phyloP scores from a whole-genome alignment of 2,797 vertebrate genomes.

The Aratinga solstitialis region DNA sequence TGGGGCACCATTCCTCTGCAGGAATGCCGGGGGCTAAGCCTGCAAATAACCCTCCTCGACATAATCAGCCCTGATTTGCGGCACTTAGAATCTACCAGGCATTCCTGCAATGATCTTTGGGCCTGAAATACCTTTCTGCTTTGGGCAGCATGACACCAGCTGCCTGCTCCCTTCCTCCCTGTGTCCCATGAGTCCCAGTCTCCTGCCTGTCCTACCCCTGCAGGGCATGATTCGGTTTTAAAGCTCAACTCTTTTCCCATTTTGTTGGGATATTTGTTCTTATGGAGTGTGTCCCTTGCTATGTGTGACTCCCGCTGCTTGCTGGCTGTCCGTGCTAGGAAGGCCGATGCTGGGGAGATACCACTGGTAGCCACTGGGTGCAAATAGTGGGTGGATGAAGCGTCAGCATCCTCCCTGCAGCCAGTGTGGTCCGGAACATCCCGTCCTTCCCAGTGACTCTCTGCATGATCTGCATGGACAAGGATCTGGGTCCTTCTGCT shows the following conservation, averaged over 20 bases:
- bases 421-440: not conserved
- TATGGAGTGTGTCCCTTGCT: not conserved
- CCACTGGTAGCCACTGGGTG: not conserved
- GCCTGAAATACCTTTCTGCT: not conserved
- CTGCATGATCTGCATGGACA: fast-evolving
- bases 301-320: not conserved
- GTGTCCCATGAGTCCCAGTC: fast-evolving
- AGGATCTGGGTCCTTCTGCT: not conserved
- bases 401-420: not conserved
- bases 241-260: not conserved
- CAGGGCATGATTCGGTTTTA: not conserved
- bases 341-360: fast-evolving
- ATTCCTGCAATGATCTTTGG: not conserved
- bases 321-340: not conserved
- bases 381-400: not conserved
- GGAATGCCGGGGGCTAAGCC: not conserved
- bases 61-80: not conserved
- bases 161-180: fast-evolving
- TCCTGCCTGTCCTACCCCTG: fast-evolving
- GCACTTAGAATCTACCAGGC: not conserved
- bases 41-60: not conserved
- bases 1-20: not conserved
- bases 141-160: not conserved
- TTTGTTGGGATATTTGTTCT: not conserved
- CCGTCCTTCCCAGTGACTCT: not conserved